These are phyloP conservation scores for Epinotia nisella DNA, from an alignment of 2,888 invertebrate species.

Conservation along the genomic window DNA sequence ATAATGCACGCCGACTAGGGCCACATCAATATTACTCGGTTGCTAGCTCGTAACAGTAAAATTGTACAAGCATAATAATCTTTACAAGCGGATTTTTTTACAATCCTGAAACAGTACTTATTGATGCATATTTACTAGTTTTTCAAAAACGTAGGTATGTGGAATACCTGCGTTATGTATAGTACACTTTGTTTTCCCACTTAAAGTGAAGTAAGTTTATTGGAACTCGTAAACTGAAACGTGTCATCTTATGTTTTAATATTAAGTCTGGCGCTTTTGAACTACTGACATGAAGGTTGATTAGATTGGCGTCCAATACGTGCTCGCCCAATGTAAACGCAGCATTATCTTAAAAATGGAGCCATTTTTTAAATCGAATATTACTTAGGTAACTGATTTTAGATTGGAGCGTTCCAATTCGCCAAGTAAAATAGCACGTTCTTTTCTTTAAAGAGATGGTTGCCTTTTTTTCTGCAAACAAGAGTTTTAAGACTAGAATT, in stretches of 20 bases:
- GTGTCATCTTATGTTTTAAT: too few relatives aligned
- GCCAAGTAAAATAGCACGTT: slow-evolving; percentile 28
- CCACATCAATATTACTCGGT: too few relatives aligned
- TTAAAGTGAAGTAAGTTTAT: neutral
- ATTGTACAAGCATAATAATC: too few relatives aligned
- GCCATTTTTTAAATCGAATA: slow-evolving; percentile 58
- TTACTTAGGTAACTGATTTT: slow-evolving; percentile 45
- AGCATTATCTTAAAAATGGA: slow-evolving; percentile 67
- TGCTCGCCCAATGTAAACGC: slow-evolving; percentile 64
- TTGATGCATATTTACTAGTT: too few relatives aligned
- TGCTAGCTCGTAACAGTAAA: too few relatives aligned
- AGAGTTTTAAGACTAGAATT: neutral
- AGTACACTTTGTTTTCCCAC: neutral
- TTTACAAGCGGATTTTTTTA: too few relatives aligned
- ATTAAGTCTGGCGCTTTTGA: slow-evolving; percentile 33
- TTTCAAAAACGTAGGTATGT: too few relatives aligned
- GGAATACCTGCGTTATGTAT: too few relatives aligned
- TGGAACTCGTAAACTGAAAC: neutral
- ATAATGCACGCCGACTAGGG: too few relatives aligned
- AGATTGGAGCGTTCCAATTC: slow-evolving; percentile 41
- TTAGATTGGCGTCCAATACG: slow-evolving; percentile 72
- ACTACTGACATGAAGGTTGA: slow-evolving; percentile 52
- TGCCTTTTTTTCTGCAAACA: neutral
- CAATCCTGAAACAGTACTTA: too few relatives aligned
- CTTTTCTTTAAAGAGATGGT: slow-evolving; percentile 8